Evolutionary conservation across 2,113 vertebrate species (phyloP), one percentile per base, ranked within the genome.

Genomic region (Rhabdornis inornatus): DNA sequence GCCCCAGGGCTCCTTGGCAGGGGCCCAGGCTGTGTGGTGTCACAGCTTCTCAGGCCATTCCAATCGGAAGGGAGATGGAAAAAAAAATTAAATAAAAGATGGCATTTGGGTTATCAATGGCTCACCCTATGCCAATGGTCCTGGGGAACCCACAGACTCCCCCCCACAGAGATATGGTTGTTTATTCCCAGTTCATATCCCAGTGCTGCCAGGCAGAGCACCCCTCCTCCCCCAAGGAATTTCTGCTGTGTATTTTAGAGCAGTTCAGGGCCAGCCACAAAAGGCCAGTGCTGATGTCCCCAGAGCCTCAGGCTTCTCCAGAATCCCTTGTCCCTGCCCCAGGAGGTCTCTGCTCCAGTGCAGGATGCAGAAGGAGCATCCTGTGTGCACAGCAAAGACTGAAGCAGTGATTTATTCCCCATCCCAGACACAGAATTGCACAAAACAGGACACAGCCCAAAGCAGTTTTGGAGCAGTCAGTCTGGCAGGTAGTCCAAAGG

Each of bases 361-460:
- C 78, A 53, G 56, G 52, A 53, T 16, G 22, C 56, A 40, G 57
- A 25, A 57, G 5, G 10, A 83, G 40, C 0, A 0, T 47, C 66
- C 8, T 2, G 11, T 21, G 11, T 2, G 1, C 23, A 7, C 66
- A 53, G 24, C 24, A 49, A 66, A 53, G 4, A n/a, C 79, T 42
- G 65, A 59, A 59, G 52, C 61, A 56, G 50, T 2, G 2, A 82
- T 90, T 85, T 40, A 23, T 31, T 52, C 60, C 78, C 70, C 1
- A 2, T 66, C 52, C 47, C 0, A 0, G 59, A 13, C 0, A 0
- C 19, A 63, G 24, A 74, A 83, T 35, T 1, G 14, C 42, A 39
- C 30, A 49, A 20, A 84, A 20, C 25, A 40, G n/a, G 37, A 44
- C 1, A 0, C n/a, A 49, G 25, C 55, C 44, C 69, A 52, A 52